Evolutionary conservation across 2,888 invertebrate species (phyloP), one percentile per base, ranked within the genome.

Genomic region (Homarus gammarus): DNA sequence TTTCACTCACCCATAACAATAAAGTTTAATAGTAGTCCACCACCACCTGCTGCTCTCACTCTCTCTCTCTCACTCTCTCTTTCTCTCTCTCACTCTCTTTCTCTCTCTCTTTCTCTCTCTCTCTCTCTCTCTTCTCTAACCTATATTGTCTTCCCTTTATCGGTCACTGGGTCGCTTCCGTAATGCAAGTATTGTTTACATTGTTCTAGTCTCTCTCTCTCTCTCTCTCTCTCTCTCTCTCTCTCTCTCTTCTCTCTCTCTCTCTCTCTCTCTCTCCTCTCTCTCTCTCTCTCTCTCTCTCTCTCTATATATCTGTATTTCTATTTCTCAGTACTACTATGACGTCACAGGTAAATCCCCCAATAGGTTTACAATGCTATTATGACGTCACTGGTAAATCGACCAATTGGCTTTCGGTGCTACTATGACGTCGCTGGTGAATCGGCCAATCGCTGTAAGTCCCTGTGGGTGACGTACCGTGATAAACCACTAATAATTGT

Each of bases 61-160:
- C 78, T n/a, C 51, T 51, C 51, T 49, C 78, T 51, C 51, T n/a
- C 78, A 31, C 51, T 78, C 51, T 31, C 31, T 51, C 31, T 31
- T 78, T 51, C 51, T 31, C 49, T 78, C 77, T 27, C 31, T 78
- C 77, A 27, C 49, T 78, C 49, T 27, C 77, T 78, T 49, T n/a
- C n/a, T 49, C 3, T 75, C 38, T 8, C 12, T 75, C 38, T 18
- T 75, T 38, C n/a, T 1, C 27, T 5, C 31, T 44, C 22, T 18
- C 33, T n/a, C 15, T 33, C 33, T 51, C 18, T 27, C 27, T 27
- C 33, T n/a, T n/a, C 10, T 22, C 27, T 22, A 49, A 6, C 27
- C 27, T 64, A 27, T 27, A 5, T 5, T 2, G 64, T 27, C 64
- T 22, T 2, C 10, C 5, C 10, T 64, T 2, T 72, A 22, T 18